Base-by-base conservation (phyloP, 2,797 vertebrate species). In the Scleropages formosus region DNA sequence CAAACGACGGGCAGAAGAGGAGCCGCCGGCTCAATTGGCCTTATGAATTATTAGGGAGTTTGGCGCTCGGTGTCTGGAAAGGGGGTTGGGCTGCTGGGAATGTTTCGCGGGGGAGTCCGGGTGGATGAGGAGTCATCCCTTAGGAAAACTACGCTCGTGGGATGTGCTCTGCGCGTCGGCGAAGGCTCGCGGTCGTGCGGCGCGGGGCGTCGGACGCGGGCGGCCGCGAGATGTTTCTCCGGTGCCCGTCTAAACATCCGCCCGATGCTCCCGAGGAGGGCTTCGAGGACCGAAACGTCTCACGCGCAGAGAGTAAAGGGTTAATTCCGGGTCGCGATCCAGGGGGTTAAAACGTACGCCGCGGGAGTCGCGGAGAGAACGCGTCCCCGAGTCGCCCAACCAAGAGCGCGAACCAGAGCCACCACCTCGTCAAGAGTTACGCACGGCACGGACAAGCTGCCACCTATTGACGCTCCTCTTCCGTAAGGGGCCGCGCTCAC, bases 1-100 rank as follows among this genome's bases (percentile, higher is more conserved):
- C 46, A n/a, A 10, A n/a, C 59, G 56, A 61, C 27, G 8, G 20
- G 70, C 31, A 31, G 31, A 44, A 16, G 56, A 20, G 22, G 9
- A 46, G 56, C 31, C n/a, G n/a, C 59, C 71, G 51, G 16, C 26
- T 58, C 69, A 71, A 26, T 71, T 70, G 72, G 53, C 20, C 72
- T 72, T 58, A 72, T 44, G 56, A 44, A 22, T 59, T 46, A 60
- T 59, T 60, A 31, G 18, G 11, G 18, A 8, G 10, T 72, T 72
- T 60, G 18, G 58, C 15, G 18, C 51, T 20, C 31, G 39, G 10
- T n/a, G 18, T 20, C 56, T 56, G 62, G 11, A 26, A 60, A 44
- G 53, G 56, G 53, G 27, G 53, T 11, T 11, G n/a, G 70, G 39
- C 12, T 26, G 47, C 46, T 26, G 66, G 11, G 24, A 13, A 69